Percentiles rank a stretch among this genome's conserved stretches.
Evolutionary conservation across 2,113 vertebrate species (phyloP).

Genomic region (Mesitornis unicolor): DNA sequence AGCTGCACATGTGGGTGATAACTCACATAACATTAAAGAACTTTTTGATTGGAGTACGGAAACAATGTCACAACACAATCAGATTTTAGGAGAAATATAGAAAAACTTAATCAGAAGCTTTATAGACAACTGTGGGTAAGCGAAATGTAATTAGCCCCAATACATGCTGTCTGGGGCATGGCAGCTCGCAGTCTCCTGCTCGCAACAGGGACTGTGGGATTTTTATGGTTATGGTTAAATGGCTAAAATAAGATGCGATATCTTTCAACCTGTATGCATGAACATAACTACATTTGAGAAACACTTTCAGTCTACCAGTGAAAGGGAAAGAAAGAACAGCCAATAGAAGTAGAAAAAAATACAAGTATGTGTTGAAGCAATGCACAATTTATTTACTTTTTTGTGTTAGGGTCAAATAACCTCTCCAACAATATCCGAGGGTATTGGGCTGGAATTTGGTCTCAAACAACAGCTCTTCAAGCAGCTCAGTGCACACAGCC

Average conservation of each 20-base stretch:
- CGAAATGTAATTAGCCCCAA: accelerated
- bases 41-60: neutral
- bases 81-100: neutral
- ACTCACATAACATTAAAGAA: neutral
- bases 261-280: neutral
- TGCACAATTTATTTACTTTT: neutral
- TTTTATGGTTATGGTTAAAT: neutral
- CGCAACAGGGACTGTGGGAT: neutral
- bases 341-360: neutral
- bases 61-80: neutral
- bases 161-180: neutral
- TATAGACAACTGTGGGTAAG: neutral
- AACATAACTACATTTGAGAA: neutral
- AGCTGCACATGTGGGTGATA: neutral
- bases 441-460: neutral
- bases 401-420: neutral
- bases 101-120: neutral
- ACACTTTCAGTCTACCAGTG: neutral
- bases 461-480: neutral
- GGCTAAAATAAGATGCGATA: neutral
- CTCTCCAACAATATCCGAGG: neutral
- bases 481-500: neutral
- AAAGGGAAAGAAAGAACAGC: neutral
- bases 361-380: neutral
- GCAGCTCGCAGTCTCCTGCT: neutral